Conservation (phyloP, 2,888 invertebrate genomes). For the Mycalesis mineus region DNA sequence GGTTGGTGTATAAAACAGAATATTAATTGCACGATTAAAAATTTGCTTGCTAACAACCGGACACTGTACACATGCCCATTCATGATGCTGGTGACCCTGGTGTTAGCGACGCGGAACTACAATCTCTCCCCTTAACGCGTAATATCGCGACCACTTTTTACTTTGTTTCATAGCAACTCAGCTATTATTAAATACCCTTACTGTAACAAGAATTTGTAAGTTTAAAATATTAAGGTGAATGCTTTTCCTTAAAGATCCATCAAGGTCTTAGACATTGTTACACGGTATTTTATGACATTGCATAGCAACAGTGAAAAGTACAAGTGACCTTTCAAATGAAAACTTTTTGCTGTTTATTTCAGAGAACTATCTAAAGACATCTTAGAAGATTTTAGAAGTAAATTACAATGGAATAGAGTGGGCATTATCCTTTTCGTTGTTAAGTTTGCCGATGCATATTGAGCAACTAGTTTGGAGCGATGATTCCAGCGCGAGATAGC, state of each 20-base stretch:
- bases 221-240: neutral
- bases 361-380: too few relatives aligned
- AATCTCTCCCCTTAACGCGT: slow-evolving; percentile 54
- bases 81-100: slow-evolving; percentile 57
- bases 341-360: too few relatives aligned
- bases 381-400: too few relatives aligned
- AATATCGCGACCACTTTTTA: slow-evolving; percentile 26
- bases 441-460: neutral
- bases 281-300: too few relatives aligned
- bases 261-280: too few relatives aligned
- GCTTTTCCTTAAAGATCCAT: too few relatives aligned
- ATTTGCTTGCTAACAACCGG: slow-evolving; percentile 21
- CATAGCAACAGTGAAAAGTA: too few relatives aligned
- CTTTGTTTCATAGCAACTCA: neutral
- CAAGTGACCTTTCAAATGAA: too few relatives aligned
- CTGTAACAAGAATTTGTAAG: neutral
- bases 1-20: neutral
- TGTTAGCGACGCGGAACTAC: slow-evolving; percentile 45
- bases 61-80: slow-evolving; percentile 37
- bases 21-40: slow-evolving; percentile 8
- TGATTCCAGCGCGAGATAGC: slow-evolving; percentile 26
- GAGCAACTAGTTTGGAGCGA: slow-evolving; percentile 15
- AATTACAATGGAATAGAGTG: too few relatives aligned
- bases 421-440: too few relatives aligned
- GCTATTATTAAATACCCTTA: neutral